These are phyloP conservation scores for Mizuhopecten yessoensis DNA, from an alignment of 1,140 invertebrate genomes.

Conservation along the genomic window DNA sequence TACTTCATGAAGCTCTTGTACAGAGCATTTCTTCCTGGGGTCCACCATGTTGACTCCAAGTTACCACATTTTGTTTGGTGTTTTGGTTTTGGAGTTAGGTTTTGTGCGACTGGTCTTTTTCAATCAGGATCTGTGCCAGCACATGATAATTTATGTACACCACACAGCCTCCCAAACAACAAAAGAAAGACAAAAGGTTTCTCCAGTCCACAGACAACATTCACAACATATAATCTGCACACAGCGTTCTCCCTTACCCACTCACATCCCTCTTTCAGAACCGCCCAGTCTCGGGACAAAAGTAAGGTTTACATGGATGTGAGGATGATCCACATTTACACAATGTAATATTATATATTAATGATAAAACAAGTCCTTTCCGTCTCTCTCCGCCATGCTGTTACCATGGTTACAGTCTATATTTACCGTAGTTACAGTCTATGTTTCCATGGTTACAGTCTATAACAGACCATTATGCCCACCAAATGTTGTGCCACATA, in stretches of 20 bases:
- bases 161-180: conserved; percentile 20
- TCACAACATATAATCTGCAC: not conserved
- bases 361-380: conserved; percentile 18
- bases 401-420: conserved; percentile 4
- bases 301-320: not conserved
- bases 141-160: not conserved
- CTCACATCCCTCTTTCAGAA: not conserved
- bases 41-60: not conserved
- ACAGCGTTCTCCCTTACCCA: not conserved
- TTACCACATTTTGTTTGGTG: not conserved
- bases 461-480: not conserved
- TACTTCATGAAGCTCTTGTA: not conserved
- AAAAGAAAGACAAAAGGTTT: conserved; percentile 39
- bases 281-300: not conserved
- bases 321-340: conserved; percentile 21
- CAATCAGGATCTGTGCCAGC: not conserved
- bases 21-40: not conserved
- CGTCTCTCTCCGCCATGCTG: not conserved
- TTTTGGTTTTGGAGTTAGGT: not conserved
- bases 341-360: conserved; percentile 40
- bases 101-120: no score
- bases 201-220: not conserved
- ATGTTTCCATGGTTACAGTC: not conserved
- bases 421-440: not conserved
- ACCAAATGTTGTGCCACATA: conserved; percentile 3